Evolutionary conservation across 2,797 vertebrate genomes (phyloP).

Genomic region (Tokudaia muenninki): DNA sequence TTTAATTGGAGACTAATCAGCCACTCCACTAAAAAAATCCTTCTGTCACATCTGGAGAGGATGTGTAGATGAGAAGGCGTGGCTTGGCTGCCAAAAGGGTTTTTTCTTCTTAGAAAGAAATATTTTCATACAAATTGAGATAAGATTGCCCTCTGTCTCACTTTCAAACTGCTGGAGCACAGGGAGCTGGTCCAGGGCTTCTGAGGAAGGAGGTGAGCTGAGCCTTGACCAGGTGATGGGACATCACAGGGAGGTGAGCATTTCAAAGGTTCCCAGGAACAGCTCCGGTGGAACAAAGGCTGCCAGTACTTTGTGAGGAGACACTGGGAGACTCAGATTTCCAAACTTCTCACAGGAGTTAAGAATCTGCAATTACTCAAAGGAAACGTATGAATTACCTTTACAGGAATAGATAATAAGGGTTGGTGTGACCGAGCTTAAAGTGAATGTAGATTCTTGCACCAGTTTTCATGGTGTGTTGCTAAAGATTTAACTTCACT

Average conservation of each 20-base stretch:
- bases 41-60: constrained; percentile 39
- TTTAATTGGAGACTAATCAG: constrained; percentile 63
- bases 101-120: background rate
- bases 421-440: background rate
- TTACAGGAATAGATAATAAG: constrained; percentile 11
- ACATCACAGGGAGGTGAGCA: background rate
- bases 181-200: background rate
- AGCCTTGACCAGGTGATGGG: constrained; percentile 35
- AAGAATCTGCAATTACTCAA: constrained; percentile 33
- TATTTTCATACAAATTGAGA: constrained; percentile 33
- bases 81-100: constrained; percentile 51
- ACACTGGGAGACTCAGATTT: background rate
- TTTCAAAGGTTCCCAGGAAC: constrained; percentile 12
- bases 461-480: background rate
- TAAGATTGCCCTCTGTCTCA: background rate
- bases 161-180: constrained; percentile 3
- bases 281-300: background rate
- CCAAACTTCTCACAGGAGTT: constrained; percentile 1
- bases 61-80: background rate
- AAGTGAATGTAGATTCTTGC: background rate
- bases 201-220: constrained; percentile 20
- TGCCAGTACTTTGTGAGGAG: background rate
- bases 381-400: background rate
- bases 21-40: constrained; percentile 56
- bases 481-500: background rate